A percentile compares a stretch with the other conserved stretches of the same genome.
Conservation (phyloP, 2,888 invertebrate genomes). For the Andrena bicolor region DNA sequence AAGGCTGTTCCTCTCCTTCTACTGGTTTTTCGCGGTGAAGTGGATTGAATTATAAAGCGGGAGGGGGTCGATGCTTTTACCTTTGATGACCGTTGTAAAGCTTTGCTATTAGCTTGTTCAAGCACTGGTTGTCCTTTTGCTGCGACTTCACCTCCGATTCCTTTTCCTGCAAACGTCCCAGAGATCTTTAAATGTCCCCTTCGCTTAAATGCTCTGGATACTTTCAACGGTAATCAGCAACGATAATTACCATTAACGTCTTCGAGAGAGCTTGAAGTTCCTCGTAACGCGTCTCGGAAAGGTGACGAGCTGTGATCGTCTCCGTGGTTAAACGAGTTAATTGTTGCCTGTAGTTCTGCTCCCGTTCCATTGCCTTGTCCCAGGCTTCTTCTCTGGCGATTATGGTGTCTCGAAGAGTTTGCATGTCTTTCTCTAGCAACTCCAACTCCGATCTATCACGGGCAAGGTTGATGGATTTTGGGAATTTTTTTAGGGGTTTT, state of each 20-base stretch:
- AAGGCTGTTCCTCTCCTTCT: not conserved
- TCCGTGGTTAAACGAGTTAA: slow-evolving; percentile 78
- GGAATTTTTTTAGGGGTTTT: too few species aligned
- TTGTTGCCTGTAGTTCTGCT: slow-evolving; percentile 78
- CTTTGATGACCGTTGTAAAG: slow-evolving; percentile 65
- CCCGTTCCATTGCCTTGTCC: slow-evolving; percentile 76
- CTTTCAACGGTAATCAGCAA: not conserved
- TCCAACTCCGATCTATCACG: slow-evolving; percentile 77
- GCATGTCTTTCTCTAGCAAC: slow-evolving; percentile 78
- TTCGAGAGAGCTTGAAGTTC: slow-evolving; percentile 72
- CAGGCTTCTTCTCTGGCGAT: slow-evolving; percentile 75
- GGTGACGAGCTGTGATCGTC: slow-evolving; percentile 76
- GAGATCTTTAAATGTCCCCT: not conserved
- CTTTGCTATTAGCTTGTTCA: slow-evolving; percentile 71
- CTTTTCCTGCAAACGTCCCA: slow-evolving; percentile 63
- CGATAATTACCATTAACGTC: slow-evolving; percentile 33
- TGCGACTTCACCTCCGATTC: slow-evolving; percentile 71
- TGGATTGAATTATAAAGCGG: not conserved
- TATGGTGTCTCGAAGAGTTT: slow-evolving; percentile 76
- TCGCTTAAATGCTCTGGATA: not conserved
- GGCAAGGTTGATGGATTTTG: not conserved
- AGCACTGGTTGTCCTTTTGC: slow-evolving; percentile 68
- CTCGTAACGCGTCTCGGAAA: slow-evolving; percentile 76
- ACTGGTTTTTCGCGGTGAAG: not conserved
- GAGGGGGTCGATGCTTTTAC: slow-evolving; percentile 47